Evolutionary conservation across 1,140 invertebrate genomes (phyloP).

Genomic region (Drosophila pseudoananassae): DNA sequence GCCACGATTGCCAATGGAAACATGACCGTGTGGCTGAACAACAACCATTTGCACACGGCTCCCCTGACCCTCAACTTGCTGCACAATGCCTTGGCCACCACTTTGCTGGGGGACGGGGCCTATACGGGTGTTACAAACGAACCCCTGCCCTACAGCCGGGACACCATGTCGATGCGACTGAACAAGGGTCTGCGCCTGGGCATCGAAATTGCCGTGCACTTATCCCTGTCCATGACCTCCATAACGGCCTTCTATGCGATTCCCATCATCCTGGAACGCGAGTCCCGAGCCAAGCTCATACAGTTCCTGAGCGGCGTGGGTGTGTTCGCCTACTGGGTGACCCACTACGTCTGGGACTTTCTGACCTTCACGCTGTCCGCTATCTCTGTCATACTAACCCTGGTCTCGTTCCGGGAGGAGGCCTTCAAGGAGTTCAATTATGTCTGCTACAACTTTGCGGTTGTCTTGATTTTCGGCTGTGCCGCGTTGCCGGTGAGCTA

Average conservation of each 20-base stretch:
- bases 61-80: constrained; percentile 87
- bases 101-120: constrained; percentile 23
- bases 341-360: constrained; percentile 90
- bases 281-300: constrained; percentile 85
- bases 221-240: constrained; percentile 88
- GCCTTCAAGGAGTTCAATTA: constrained; percentile 85
- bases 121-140: constrained; percentile 87
- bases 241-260: constrained; percentile 90
- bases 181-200: constrained; percentile 85
- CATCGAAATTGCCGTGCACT: constrained; percentile 87
- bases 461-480: constrained; percentile 85
- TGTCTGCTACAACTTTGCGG: constrained; percentile 80
- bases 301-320: constrained; percentile 91
- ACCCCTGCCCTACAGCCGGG: constrained; percentile 86
- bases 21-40: constrained; percentile 87
- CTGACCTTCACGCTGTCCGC: constrained; percentile 86
- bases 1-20: constrained; percentile 81
- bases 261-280: constrained; percentile 86
- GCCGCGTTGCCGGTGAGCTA: constrained; percentile 86
- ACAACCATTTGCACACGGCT: constrained; percentile 89
- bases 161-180: constrained; percentile 76
- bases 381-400: constrained; percentile 84
- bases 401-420: constrained; percentile 86
- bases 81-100: constrained; percentile 86
- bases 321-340: constrained; percentile 89